Conservation (phyloP, 64 coral and sea anemone species). For the Astreopora myriophthalma region DNA sequence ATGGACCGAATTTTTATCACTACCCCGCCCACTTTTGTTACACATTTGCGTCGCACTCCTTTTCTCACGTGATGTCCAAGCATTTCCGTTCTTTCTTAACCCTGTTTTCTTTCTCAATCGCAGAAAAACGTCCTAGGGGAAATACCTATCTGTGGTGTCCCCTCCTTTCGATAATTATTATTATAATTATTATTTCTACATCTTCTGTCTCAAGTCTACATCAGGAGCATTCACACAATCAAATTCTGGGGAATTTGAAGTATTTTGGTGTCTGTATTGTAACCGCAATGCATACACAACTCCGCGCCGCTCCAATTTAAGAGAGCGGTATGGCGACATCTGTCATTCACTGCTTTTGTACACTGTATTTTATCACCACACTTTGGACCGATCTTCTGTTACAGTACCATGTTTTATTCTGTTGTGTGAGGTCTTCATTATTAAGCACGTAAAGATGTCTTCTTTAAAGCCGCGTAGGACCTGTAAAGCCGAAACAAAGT, state of each 20-base stretch:
- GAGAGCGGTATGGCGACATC: neutral
- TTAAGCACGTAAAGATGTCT: slow-evolving; percentile 41
- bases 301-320: neutral
- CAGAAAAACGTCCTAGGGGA: too few species aligned
- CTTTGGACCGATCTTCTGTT: neutral
- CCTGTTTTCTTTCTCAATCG: too few species aligned
- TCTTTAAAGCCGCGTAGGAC: slow-evolving; percentile 32
- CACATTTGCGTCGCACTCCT: too few species aligned
- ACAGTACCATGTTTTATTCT: neutral
- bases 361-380: neutral
- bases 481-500: slow-evolving; percentile 63
- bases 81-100: too few species aligned
- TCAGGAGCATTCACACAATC: too few species aligned
- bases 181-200: too few species aligned
- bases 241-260: neutral
- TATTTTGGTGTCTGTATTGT: neutral
- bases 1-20: too few species aligned
- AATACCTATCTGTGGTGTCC: too few species aligned
- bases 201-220: too few species aligned
- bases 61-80: too few species aligned
- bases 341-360: neutral
- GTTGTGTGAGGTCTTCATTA: neutral
- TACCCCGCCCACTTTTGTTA: too few species aligned
- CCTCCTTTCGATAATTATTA: too few species aligned
- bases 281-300: neutral